phyloP scores from a whole-genome alignment of 2,797 vertebrate species.

The Rhynchonycteris naso region DNA sequence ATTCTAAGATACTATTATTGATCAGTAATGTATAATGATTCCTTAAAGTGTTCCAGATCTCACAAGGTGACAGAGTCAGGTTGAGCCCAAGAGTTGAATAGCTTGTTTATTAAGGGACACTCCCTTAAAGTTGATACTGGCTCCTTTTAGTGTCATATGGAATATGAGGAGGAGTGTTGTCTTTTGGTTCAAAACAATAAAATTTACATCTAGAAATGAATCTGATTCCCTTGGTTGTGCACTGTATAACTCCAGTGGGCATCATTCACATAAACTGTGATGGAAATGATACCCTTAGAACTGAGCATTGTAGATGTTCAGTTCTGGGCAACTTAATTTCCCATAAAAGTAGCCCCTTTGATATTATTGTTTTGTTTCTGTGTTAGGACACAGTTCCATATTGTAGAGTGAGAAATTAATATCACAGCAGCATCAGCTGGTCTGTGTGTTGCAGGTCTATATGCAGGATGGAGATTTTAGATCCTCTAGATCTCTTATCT shows the following conservation, averaged over 20 bases:
- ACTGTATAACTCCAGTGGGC: neutral
- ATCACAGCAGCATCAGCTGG: too few species aligned
- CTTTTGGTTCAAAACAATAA: neutral
- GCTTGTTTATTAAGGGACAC: neutral
- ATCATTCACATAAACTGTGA: neutral
- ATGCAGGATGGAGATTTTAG: neutral
- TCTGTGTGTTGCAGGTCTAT: neutral
- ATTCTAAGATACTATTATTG: neutral
- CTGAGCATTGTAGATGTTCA: neutral
- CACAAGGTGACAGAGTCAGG: neutral
- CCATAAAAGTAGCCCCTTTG: neutral
- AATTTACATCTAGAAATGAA: slow-evolving; percentile 14
- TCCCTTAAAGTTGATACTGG: neutral
- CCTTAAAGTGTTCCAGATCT: neutral
- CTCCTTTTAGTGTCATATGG: neutral
- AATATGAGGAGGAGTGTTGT: neutral
- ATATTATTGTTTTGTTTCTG: neutral
- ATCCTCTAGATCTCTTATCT: neutral
- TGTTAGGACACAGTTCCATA: neutral
- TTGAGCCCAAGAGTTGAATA: neutral
- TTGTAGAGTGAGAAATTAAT: neutral
- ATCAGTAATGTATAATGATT: neutral
- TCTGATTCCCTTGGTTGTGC: neutral
- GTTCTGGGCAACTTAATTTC: neutral
- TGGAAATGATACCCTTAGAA: neutral